Evolutionary conservation across 2,797 vertebrate species (phyloP), one percentile per base, ranked within the genome.

Genomic region (Tenualosa thibaudeaui): DNA sequence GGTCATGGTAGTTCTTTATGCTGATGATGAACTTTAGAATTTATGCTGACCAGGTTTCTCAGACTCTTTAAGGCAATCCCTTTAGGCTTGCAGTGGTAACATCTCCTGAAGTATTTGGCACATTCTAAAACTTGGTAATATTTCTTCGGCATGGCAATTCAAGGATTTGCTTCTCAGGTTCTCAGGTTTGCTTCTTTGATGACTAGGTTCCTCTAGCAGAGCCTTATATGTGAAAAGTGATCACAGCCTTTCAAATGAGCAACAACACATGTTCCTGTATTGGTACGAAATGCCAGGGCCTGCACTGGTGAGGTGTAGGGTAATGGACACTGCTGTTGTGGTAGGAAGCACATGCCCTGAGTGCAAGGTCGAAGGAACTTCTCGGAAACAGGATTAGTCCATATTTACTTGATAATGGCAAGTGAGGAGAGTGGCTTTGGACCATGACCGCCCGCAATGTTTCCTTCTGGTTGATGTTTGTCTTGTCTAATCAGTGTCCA

Each of bases 401-500:
- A 22, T 78, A 78, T 78, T 78, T 78, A 19, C 71, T 43, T 22
- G 71, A 78, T 78, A 5, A 78, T 17, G 40, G 40, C 19, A 19
- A 22, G 71, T 46, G 71, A 40, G 40, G 40, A 78, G 37, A 78
- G 71, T 78, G 71, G 1, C 71, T 78, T 46, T 46, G 37, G 40
- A 78, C 71, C 71, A n/a, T 78, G 71, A 78, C 71, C 71, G 46
- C 71, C 71, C 19, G 19, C 40, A 3, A 78, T 78, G 71, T 46
- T 78, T 78, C 71, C 71, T 78, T 78, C 71, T 78, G 71, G 6
- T 78, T 15, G 71, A 46, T 78, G 50, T 78, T 78, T 78, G 71
- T 78, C 71, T 78, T 78, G 71, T 78, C 22, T 17, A 78, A 78
- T 78, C 71, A 78, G 71, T 78, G 71, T 78, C 71, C 71, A 78